Evolutionary conservation across 2,113 vertebrate species (phyloP).

Genomic region (Malurus cyaneus): DNA sequence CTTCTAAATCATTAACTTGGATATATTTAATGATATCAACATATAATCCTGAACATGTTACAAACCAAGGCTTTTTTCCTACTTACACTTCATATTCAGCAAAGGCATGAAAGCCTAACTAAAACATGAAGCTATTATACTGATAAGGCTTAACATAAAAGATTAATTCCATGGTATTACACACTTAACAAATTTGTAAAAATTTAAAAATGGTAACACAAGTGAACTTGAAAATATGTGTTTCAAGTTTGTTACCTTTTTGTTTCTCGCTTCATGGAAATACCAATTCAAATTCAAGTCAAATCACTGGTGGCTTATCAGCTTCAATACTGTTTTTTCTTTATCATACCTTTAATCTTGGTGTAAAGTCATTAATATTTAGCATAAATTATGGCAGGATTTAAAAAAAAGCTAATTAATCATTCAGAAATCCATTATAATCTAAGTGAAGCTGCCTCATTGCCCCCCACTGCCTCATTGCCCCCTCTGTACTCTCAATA

Average conservation of each 20-base stretch:
- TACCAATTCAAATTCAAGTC: neutral
- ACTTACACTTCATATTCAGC: neutral
- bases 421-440: neutral
- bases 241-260: neutral
- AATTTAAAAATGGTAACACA: neutral
- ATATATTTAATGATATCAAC: neutral
- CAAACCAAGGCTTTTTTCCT: neutral
- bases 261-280: neutral
- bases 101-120: neutral
- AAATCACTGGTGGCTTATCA: neutral
- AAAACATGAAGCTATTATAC: neutral
- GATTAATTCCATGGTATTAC: neutral
- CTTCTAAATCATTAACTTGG: neutral
- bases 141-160: neutral
- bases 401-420: neutral
- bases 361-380: neutral
- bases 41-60: neutral
- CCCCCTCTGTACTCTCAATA: neutral
- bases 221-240: neutral
- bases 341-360: neutral
- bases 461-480: neutral
- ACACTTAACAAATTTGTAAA: neutral
- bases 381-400: neutral
- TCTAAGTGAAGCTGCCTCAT: neutral
- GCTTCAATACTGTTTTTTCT: neutral